Evolutionary conservation across 2,888 invertebrate species (phyloP).

Genomic region (Macrosiphum euphorbiae): DNA sequence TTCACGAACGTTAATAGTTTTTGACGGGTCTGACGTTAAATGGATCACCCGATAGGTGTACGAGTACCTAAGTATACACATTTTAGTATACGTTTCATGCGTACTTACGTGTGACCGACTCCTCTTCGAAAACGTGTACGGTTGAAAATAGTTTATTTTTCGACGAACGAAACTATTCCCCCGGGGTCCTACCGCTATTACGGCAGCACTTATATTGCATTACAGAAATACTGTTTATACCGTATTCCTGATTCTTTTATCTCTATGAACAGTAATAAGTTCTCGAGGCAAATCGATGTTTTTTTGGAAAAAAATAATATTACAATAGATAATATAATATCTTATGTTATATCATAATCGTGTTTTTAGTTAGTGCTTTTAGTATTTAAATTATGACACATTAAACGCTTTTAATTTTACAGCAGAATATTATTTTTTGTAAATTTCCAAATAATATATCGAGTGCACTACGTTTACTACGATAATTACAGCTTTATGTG

Average conservation of each 20-base stretch:
- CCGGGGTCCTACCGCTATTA: not conserved
- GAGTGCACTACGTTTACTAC: no score
- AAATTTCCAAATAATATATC: not conserved
- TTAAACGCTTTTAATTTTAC: not conserved
- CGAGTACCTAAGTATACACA: not conserved
- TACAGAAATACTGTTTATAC: not conserved
- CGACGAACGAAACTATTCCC: conserved; percentile 6
- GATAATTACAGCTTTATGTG: not conserved
- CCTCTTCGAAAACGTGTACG: not conserved
- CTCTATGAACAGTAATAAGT: not conserved
- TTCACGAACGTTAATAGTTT: no score
- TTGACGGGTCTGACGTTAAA: no score
- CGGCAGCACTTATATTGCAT: not conserved
- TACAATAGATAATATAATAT: not conserved
- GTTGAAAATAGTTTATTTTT: not conserved
- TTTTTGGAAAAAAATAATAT: not conserved
- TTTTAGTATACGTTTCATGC: not conserved
- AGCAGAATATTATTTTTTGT: not conserved
- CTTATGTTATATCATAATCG: not conserved
- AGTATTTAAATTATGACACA: not conserved
- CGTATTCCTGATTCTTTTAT: not conserved
- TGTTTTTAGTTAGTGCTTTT: not conserved
- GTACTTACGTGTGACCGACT: not conserved
- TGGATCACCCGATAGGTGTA: not conserved
- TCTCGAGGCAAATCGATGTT: not conserved